A percentile compares a stretch with the other conserved stretches of the same genome.
These are phyloP conservation scores for Scolopax bukidnonensis DNA, from an alignment of 2,797 vertebrate genomes.

Conservation along the genomic window DNA sequence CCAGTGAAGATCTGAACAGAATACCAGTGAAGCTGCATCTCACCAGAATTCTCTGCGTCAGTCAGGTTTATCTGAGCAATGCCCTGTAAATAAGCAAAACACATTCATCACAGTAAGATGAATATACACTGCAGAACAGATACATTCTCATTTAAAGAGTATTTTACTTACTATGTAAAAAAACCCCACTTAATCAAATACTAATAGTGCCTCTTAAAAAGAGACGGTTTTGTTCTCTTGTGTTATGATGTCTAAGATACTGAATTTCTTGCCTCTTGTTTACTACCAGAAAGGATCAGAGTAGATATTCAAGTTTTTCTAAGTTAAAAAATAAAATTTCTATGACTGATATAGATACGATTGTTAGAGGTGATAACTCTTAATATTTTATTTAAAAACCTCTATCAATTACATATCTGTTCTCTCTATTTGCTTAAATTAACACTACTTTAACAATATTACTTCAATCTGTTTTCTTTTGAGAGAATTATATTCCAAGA, in stretches of 20 bases:
- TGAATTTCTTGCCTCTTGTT: not conserved
- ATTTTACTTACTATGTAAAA: not conserved
- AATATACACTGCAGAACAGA: not conserved
- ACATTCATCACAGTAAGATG: not conserved
- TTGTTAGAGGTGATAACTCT: not conserved
- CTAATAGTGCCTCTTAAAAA: not conserved
- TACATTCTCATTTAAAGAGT: not conserved
- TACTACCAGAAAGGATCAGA: not conserved
- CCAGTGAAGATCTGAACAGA: slow-evolving; percentile 85
- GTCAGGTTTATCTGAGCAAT: slow-evolving; percentile 88
- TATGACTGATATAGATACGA: not conserved
- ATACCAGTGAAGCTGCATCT: slow-evolving; percentile 94
- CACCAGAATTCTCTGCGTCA: slow-evolving; percentile 82
- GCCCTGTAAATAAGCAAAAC: slow-evolving; percentile 80
- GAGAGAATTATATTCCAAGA: not conserved
- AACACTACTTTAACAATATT: not conserved
- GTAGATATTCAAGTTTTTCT: accelerated
- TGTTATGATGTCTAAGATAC: not conserved
- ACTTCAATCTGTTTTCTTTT: not conserved
- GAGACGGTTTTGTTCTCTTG: not conserved
- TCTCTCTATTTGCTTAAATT: not conserved
- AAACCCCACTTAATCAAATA: not conserved
- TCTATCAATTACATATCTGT: not conserved
- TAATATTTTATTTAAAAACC: not conserved
- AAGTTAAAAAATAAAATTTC: not conserved